These are phyloP conservation scores for Athene noctua DNA, from an alignment of 2,113 vertebrate genomes.

Conservation along the genomic window DNA sequence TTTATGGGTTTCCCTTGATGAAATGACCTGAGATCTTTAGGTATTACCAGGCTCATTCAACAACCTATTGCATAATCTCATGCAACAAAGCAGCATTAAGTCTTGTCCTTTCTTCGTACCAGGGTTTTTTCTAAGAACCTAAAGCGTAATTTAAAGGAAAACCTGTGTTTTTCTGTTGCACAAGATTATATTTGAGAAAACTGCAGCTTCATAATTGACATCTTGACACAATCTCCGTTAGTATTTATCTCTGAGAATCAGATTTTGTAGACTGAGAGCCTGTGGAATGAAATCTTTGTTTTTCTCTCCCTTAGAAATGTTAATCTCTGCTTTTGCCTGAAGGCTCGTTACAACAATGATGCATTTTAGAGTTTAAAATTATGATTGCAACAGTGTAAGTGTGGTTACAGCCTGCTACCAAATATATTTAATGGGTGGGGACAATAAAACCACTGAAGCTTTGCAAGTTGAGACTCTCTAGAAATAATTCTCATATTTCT, in stretches of 20 bases:
- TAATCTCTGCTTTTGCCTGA: constrained; percentile 57
- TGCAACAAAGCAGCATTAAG: background rate
- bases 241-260: constrained; percentile 50
- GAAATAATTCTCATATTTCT: constrained; percentile 48
- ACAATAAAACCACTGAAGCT: constrained; percentile 48
- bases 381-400: constrained; percentile 37
- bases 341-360: constrained; percentile 42
- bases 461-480: constrained; percentile 48
- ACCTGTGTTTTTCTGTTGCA: background rate
- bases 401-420: constrained; percentile 45
- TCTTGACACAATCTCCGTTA: constrained; percentile 14
- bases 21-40: background rate
- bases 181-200: constrained; percentile 28
- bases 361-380: constrained; percentile 47
- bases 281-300: constrained; percentile 44
- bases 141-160: background rate
- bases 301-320: constrained; percentile 45
- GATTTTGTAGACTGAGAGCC: constrained; percentile 7
- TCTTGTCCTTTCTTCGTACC: background rate
- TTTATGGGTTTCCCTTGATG: background rate
- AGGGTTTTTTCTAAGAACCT: background rate
- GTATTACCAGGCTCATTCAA: background rate
- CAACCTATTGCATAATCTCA: background rate
- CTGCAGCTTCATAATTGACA: background rate
- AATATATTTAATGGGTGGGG: constrained; percentile 43